These are phyloP conservation scores for Malachius bipustulatus DNA, from an alignment of 2,888 invertebrate genomes.

Conservation along the genomic window DNA sequence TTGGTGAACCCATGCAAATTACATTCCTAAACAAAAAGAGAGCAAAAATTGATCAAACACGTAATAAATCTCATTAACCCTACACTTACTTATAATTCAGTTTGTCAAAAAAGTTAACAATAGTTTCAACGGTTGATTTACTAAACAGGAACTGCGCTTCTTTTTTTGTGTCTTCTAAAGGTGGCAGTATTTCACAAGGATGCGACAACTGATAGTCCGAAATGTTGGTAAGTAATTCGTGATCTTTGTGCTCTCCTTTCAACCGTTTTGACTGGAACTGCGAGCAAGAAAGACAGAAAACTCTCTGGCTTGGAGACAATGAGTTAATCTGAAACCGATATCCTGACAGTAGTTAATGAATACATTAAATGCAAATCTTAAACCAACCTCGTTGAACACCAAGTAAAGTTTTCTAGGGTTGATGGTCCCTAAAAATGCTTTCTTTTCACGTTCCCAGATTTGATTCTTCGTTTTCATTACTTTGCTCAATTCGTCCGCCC, in stretches of 20 bases:
- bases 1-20: constrained; percentile 78
- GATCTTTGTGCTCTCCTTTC: constrained; percentile 41
- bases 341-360: constrained; percentile 6
- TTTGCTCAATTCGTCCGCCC: constrained; percentile 40
- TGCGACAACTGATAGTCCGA: constrained; percentile 45
- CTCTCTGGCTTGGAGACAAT: constrained; percentile 38
- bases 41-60: constrained; percentile 7
- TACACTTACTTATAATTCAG: constrained; percentile 45
- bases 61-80: constrained; percentile 6
- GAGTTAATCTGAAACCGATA: constrained; percentile 37
- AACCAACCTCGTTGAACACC: constrained; percentile 43
- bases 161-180: constrained; percentile 60
- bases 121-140: constrained; percentile 49
- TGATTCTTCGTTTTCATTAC: constrained; percentile 30
- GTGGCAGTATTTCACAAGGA: constrained; percentile 56
- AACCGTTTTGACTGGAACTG: constrained; percentile 38
- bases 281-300: constrained; percentile 55
- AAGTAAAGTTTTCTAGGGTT: constrained; percentile 44
- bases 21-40: constrained; percentile 45
- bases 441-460: constrained; percentile 41
- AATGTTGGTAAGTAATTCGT: constrained; percentile 42
- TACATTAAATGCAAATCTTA: no score
- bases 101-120: constrained; percentile 48
- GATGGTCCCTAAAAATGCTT: constrained; percentile 38
- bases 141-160: constrained; percentile 86